These are phyloP conservation scores for Rhinopomastus cyanomelas DNA, from an alignment of 2,113 vertebrate species.

Conservation along the genomic window DNA sequence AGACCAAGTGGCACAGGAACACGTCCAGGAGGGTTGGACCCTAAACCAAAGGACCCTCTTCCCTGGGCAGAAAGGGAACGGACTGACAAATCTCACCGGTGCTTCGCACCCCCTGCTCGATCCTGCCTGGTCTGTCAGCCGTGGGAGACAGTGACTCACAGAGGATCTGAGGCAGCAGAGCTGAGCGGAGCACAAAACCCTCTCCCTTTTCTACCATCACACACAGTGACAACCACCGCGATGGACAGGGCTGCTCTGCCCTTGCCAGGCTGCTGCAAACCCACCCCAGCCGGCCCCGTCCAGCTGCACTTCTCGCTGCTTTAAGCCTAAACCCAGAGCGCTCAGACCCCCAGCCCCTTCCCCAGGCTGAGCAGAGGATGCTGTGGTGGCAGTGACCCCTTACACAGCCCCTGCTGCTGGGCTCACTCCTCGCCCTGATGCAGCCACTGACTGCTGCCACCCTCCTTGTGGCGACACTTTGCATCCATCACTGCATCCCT, in stretches of 20 bases:
- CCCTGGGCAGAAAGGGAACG: constrained; percentile 36
- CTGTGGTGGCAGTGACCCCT: not conserved
- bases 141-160: not conserved
- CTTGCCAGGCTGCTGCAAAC: not conserved
- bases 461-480: not conserved
- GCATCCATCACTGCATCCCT: constrained; percentile 4
- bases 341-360: not conserved
- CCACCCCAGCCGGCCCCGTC: not conserved
- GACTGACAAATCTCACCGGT: not conserved
- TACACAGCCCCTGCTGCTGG: rapidly evolving
- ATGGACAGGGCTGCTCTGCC: not conserved
- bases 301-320: not conserved
- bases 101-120: not conserved
- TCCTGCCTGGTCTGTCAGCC: rapidly evolving
- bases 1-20: too few relatives aligned
- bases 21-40: not conserved
- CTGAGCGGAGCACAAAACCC: not conserved
- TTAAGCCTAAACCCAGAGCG: rapidly evolving
- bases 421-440: not conserved
- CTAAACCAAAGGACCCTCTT: not conserved
- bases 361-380: not conserved
- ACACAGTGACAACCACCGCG: not conserved
- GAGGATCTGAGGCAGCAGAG: not conserved
- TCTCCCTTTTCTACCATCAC: not conserved
- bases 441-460: not conserved